Evolutionary conservation across 1,140 invertebrate genomes (phyloP), one percentile per base, ranked within the genome.

Genomic region (Caenorhabditis tropicalis): DNA sequence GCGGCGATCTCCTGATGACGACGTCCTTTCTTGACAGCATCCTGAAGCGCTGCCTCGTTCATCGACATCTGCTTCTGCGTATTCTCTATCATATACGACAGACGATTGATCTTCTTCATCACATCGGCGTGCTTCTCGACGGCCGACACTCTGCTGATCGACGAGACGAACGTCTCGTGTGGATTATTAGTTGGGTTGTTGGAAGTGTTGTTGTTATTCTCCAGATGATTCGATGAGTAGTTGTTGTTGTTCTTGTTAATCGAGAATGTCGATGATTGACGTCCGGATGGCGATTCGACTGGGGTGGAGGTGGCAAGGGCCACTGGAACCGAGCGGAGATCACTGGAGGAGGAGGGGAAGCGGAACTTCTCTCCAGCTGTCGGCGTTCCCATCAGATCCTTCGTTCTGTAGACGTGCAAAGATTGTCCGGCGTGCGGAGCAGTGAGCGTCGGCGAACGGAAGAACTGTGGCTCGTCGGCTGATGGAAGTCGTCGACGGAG

Each of bases 41-140:
- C 58, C 29, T n/a, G 3, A 10, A 65, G 31, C 15, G 58, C 58
- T 24, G 58, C 58, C 31, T 65, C 58, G 31, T 65, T 65, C 58
- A 65, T 65, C 15, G 21, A 36, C 58, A 65, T 65, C 16, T 65
- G 58, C 31, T 65, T 65, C 58, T 65, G 58, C 31, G 58, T 36
- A n/a, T 65, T 65, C 33, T 65, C 58, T 19, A 65, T 65, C 58
- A 65, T 65, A 65, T 65, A 65, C 29, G 58, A 65, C 31, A 65
- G n/a, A 36, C 58, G 58, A 39, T 65, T 65, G 58, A 65, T 65
- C 31, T 65, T 65, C 19, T 24, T 65, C 58, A 65, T 65, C 12
- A 65, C 58, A 39, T 65, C 58, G 0, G 31, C 58, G 19, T 65
- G 58, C 31, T 65, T 65, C 33, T 65, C 58, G 19, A 21, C 58